phyloP scores from a whole-genome alignment of 2,888 invertebrate species.

The Labia minor region DNA sequence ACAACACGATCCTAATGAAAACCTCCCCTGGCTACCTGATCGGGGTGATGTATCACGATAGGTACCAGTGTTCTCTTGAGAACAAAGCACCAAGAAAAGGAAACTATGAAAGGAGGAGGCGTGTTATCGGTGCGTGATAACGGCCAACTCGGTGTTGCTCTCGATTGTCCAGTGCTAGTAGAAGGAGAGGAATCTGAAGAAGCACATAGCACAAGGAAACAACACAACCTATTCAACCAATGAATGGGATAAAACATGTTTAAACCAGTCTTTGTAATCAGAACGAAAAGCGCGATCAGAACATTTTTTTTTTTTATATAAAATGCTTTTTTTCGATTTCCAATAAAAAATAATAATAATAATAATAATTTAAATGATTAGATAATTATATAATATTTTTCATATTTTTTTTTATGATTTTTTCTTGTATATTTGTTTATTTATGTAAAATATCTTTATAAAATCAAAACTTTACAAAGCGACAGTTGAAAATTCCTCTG shows the following conservation, averaged over 20 bases:
- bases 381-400: too few species aligned
- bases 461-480: too few species aligned
- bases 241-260: background rate
- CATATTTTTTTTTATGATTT: too few species aligned
- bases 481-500: too few species aligned
- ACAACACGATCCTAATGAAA: background rate
- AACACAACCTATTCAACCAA: background rate
- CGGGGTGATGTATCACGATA: background rate
- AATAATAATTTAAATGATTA: too few species aligned
- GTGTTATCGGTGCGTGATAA: constrained; percentile 13
- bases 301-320: too few species aligned
- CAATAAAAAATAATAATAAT: too few species aligned
- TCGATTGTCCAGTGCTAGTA: background rate
- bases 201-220: background rate
- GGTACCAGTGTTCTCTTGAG: background rate
- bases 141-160: background rate
- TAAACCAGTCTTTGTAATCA: too few species aligned
- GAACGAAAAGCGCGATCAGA: too few species aligned
- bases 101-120: background rate
- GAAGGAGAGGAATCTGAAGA: background rate
- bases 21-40: constrained; percentile 7
- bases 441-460: too few species aligned
- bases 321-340: too few species aligned
- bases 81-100: constrained; percentile 2
- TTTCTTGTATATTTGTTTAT: too few species aligned